phyloP scores from a whole-genome alignment of 2,113 vertebrate genomes.

The Gasterosteus aculeatus region DNA sequence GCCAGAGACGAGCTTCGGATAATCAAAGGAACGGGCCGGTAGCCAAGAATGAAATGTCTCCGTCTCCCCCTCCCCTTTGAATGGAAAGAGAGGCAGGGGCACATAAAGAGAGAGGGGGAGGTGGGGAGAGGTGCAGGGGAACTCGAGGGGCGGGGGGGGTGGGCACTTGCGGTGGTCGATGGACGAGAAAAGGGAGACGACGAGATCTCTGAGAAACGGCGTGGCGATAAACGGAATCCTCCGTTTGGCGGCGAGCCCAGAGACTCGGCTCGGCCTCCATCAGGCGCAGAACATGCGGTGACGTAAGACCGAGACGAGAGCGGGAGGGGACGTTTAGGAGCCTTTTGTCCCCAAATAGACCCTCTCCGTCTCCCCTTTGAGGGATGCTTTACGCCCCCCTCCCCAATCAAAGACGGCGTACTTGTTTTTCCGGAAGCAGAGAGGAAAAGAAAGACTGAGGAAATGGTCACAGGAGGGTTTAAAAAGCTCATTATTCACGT shows the following conservation, averaged over 20 bases:
- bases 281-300: slow-evolving; percentile 16
- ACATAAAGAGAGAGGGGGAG: slow-evolving; percentile 40
- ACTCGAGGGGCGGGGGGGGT: slow-evolving; percentile 38
- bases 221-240: slow-evolving; percentile 28
- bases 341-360: slow-evolving; percentile 62
- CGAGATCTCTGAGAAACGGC: slow-evolving; percentile 14
- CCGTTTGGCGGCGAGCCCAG: slow-evolving; percentile 11
- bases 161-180: slow-evolving; percentile 23
- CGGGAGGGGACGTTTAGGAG: slow-evolving; percentile 52
- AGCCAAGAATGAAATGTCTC: slow-evolving; percentile 82
- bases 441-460: slow-evolving; percentile 37
- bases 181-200: slow-evolving; percentile 28
- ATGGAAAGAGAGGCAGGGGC: slow-evolving; percentile 55
- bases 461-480: slow-evolving; percentile 61
- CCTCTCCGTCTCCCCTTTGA: slow-evolving; percentile 58
- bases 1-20: slow-evolving; percentile 48
- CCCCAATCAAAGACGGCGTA: slow-evolving; percentile 56
- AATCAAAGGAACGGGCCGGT: slow-evolving; percentile 68
- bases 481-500: slow-evolving; percentile 74
- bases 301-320: slow-evolving; percentile 39
- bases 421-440: slow-evolving; percentile 65
- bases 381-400: slow-evolving; percentile 39
- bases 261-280: slow-evolving; percentile 12
- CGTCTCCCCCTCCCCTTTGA: slow-evolving; percentile 42
- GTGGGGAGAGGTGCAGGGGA: slow-evolving; percentile 17